Base-by-base conservation (phyloP, 2,888 invertebrate species). In the Agrochola lota region DNA sequence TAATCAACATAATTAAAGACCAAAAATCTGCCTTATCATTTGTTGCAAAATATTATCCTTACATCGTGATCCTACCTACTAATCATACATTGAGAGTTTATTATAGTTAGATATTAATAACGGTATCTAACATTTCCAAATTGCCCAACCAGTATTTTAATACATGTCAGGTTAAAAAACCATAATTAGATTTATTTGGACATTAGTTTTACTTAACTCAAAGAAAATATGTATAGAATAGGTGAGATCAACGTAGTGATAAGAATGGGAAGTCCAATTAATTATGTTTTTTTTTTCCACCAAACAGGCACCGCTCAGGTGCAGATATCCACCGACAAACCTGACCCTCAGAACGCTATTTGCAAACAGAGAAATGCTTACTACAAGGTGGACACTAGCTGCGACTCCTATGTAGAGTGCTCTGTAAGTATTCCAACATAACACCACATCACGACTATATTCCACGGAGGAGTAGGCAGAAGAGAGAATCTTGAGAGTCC, bases 371-470 rank as follows among this genome's bases (percentile, higher is more conserved):
- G 90, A 97, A 98, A 98, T 91, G 97, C 97, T 2, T 97, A 98
- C 69, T 97, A 97, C 88, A 96, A 97, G 0, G 95, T 97, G 2
- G 93, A 97, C 0, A 96, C 96, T 11, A 97, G 97, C 88, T 98
- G 98, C 90, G 98, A 98, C 91, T 97, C 97, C 26, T 98, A 98
- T 90, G 93, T 97, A 66, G 97, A 98, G 90, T 98, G 98, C 91
- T 92, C 92, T 74, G 97, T 95, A 90, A 96, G 94, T 90, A 78
- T 64, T 26, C 89, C 98, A 98, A 85, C 97, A 30, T 9, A 57
- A 85, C 97, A 46, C 20, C 12, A 11, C 5, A 46, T 35, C 0
- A 43, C 9, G 8, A 15, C 2, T n/a, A 11, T 30, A n/a, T 40
- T 30, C 17, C 30, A 12, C 43, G 2, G 40, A 17, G 40, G 1